Percentiles rank a stretch among this genome's conserved stretches.
These are phyloP conservation scores for Zoanthus solanderi DNA, from an alignment of 92 coral and sea anemone genomes.

Conservation along the genomic window DNA sequence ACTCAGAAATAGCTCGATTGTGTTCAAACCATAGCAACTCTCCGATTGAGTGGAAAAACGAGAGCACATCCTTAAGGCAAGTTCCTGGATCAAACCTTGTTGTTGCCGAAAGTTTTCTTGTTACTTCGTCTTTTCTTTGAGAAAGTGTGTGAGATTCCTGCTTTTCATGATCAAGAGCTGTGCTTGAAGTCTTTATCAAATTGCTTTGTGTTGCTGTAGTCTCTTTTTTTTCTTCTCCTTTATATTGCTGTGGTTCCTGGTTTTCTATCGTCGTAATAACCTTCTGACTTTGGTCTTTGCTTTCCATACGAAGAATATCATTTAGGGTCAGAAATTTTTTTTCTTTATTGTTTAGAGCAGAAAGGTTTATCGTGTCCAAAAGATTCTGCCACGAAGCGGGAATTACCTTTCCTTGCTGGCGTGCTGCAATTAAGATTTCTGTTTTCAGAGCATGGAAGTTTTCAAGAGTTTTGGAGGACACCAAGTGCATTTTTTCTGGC, in stretches of 20 bases:
- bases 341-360: slow-evolving; percentile 29
- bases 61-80: slow-evolving; percentile 52
- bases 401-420: slow-evolving; percentile 58
- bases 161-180: not conserved
- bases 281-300: not conserved
- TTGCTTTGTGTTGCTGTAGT: not conserved
- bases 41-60: slow-evolving; percentile 74
- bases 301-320: slow-evolving; percentile 48
- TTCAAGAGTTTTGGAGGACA: slow-evolving; percentile 67
- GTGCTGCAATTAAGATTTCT: slow-evolving; percentile 53
- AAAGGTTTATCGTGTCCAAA: slow-evolving; percentile 48
- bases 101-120: slow-evolving; percentile 21
- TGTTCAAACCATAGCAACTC: slow-evolving; percentile 73
- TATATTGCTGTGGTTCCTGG: not conserved
- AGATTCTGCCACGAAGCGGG: slow-evolving; percentile 67
- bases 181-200: slow-evolving; percentile 7
- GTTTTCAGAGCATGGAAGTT: slow-evolving; percentile 47
- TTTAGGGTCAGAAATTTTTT: slow-evolving; percentile 56
- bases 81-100: slow-evolving; percentile 15
- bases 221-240: not conserved
- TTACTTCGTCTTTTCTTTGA: not conserved
- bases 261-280: not conserved
- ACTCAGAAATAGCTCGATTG: slow-evolving; percentile 53
- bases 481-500: slow-evolving; percentile 55
- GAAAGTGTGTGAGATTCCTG: not conserved